phyloP scores from a whole-genome alignment of 2,797 vertebrate species.

The Poeciliopsis paucimaculata region DNA sequence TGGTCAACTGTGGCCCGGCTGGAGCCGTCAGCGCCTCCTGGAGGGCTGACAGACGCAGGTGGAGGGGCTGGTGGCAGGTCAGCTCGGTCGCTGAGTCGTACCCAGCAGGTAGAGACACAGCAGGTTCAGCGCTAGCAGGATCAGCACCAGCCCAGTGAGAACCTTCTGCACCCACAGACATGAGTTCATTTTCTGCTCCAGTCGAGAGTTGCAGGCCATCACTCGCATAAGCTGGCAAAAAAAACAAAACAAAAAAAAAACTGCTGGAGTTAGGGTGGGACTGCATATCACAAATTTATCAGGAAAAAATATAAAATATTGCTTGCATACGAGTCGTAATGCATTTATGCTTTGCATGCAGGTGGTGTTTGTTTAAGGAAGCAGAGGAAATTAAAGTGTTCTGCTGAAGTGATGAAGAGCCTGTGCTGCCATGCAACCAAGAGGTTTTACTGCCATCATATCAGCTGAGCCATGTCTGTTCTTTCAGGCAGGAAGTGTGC shows the following conservation, averaged over 20 bases:
- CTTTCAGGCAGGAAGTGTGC: not conserved
- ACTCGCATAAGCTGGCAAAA: slow-evolving; percentile 83
- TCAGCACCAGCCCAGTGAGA: slow-evolving; percentile 80
- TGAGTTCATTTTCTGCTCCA: slow-evolving; percentile 88
- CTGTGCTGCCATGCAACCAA: not conserved
- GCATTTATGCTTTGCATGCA: not conserved
- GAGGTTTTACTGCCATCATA: not conserved
- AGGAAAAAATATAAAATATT: not conserved
- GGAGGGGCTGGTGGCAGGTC: slow-evolving; percentile 30
- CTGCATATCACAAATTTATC: not conserved
- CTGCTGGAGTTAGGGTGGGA: not conserved
- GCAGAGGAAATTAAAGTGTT: not conserved
- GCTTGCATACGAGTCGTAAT: not conserved
- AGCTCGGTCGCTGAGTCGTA: slow-evolving; percentile 52
- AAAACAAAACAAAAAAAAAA: slow-evolving; percentile 25
- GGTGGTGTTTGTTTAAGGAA: not conserved
- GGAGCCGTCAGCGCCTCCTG: slow-evolving; percentile 20
- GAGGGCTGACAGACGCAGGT: slow-evolving; percentile 7
- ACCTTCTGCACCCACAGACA: slow-evolving; percentile 92
- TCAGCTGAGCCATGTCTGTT: not conserved
- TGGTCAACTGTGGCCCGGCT: slow-evolving; percentile 9
- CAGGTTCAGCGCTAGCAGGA: slow-evolving; percentile 83
- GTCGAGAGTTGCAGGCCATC: slow-evolving; percentile 80
- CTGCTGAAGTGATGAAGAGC: not conserved
- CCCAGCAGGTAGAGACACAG: slow-evolving; percentile 79